These are phyloP conservation scores for Odontocerum albicorne DNA, from an alignment of 2,888 invertebrate species.

Conservation along the genomic window DNA sequence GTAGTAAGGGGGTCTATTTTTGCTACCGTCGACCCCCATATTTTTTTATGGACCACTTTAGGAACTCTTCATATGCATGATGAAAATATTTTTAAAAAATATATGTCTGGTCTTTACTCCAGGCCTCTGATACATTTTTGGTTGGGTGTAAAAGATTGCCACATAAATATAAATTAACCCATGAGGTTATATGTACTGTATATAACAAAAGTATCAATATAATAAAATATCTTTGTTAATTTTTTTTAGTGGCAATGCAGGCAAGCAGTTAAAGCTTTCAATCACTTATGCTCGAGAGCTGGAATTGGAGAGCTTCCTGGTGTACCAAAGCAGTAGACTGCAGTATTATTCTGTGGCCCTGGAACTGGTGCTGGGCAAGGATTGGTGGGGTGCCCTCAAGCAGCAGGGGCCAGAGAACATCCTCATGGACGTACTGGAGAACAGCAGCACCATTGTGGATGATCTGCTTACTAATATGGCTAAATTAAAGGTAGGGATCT, in stretches of 20 bases:
- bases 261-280: conserved; percentile 42
- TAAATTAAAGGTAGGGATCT: conserved; percentile 49
- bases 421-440: conserved; percentile 46
- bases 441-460: conserved; percentile 46
- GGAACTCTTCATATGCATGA: too few relatives aligned
- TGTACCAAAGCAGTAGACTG: conserved; percentile 49
- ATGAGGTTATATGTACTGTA: too few relatives aligned
- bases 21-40: too few relatives aligned
- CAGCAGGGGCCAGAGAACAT: conserved; percentile 28
- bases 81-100: too few relatives aligned
- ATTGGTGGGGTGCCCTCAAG: conserved; percentile 50
- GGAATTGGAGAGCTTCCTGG: conserved; percentile 46
- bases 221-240: not conserved
- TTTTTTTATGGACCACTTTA: too few relatives aligned
- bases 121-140: too few relatives aligned
- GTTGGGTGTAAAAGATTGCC: too few relatives aligned
- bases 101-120: too few relatives aligned
- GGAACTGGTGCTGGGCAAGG: conserved; percentile 46
- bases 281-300: conserved; percentile 49
- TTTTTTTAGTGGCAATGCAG: conserved; percentile 44
- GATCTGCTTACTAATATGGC: conserved; percentile 49
- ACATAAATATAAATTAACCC: not conserved
- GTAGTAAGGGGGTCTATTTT: too few relatives aligned
- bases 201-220: not conserved
- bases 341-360: conserved; percentile 46